These are phyloP conservation scores for Dolichopus griseipennis DNA, from an alignment of 2,888 invertebrate species.

Conservation along the genomic window DNA sequence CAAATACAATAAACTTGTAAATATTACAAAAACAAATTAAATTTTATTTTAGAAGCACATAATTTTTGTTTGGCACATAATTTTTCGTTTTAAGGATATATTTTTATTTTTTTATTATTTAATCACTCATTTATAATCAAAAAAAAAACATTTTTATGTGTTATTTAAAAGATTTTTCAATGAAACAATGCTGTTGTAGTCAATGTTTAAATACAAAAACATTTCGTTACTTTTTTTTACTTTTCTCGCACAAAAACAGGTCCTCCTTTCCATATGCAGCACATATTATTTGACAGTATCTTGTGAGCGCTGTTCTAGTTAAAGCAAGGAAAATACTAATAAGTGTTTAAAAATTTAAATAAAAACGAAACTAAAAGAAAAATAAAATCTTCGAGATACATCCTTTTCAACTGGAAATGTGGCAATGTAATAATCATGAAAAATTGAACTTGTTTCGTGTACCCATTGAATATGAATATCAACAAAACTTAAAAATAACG, in stretches of 20 bases:
- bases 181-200: not conserved
- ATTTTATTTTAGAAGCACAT: no score
- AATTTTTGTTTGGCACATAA: no score
- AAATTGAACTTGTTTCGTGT: not conserved
- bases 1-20: no score
- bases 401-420: not conserved
- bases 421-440: not conserved
- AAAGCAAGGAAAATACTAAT: not conserved
- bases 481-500: not conserved
- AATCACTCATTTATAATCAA: not conserved
- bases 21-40: no score
- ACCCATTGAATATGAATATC: not conserved
- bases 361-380: not conserved
- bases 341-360: not conserved
- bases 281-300: constrained; percentile 4
- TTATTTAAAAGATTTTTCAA: not conserved
- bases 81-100: no score
- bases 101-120: not conserved
- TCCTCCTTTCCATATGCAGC: not conserved
- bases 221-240: not conserved
- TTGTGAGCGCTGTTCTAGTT: not conserved
- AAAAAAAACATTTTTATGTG: not conserved
- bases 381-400: not conserved
- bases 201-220: not conserved
- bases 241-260: not conserved